Conservation (phyloP, 1,140 invertebrate genomes). For the Drosophila seguyi region DNA sequence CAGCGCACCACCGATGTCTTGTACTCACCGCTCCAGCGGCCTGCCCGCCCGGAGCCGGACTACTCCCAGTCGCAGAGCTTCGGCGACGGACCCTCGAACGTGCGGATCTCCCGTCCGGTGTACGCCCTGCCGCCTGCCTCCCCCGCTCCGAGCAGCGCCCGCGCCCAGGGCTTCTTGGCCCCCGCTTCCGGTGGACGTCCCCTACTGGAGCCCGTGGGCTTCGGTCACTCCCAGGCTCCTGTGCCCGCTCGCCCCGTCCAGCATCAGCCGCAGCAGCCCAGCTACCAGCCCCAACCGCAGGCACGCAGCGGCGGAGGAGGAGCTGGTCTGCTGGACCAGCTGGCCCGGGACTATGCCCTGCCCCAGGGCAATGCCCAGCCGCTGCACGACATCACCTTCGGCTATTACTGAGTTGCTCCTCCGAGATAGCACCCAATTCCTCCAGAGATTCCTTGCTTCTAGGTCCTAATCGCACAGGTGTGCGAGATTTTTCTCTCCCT, state of each 20-base stretch:
- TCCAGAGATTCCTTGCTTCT: constrained; percentile 50
- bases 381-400: constrained; percentile 92
- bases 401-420: constrained; percentile 87
- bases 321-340: constrained; percentile 90
- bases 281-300: constrained; percentile 84
- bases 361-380: constrained; percentile 89
- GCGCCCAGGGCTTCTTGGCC: constrained; percentile 76
- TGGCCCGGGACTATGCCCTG: constrained; percentile 92
- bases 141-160: constrained; percentile 71
- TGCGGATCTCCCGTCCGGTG: constrained; percentile 81
- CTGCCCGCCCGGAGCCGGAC: constrained; percentile 77
- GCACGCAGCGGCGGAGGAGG: constrained; percentile 84
- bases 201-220: constrained; percentile 69
- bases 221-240: constrained; percentile 64
- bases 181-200: constrained; percentile 77
- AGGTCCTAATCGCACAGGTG: constrained; percentile 40
- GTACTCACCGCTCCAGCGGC: constrained; percentile 76
- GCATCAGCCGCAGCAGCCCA: constrained; percentile 71
- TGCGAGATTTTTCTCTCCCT: constrained; percentile 10
- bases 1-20: constrained; percentile 81
- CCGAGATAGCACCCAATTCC: neutral
- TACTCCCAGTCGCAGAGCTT: constrained; percentile 79
- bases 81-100: constrained; percentile 75
- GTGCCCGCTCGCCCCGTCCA: constrained; percentile 66
- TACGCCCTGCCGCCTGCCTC: constrained; percentile 77